phyloP scores from a whole-genome alignment of 2,888 invertebrate species.

The Pandemis cinnamomeana region DNA sequence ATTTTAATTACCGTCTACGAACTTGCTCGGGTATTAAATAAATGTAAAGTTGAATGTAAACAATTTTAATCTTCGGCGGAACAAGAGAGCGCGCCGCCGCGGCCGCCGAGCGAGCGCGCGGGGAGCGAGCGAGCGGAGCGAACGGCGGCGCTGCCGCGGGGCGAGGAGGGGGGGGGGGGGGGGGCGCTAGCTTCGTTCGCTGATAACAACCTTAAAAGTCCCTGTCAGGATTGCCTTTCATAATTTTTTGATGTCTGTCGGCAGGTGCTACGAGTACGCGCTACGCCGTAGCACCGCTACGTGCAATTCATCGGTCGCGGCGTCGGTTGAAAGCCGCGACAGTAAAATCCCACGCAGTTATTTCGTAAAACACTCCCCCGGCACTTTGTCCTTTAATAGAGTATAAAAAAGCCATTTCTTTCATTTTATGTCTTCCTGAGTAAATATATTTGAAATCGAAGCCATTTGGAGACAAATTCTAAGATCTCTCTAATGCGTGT shows the following conservation, averaged over 20 bases:
- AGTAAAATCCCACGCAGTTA: slow-evolving; percentile 33
- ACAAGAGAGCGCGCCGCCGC: background rate
- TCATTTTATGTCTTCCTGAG: slow-evolving; percentile 61
- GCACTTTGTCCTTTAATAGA: slow-evolving; percentile 43
- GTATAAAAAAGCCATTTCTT: slow-evolving; percentile 56
- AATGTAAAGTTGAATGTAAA: slow-evolving; percentile 9
- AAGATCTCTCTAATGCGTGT: background rate
- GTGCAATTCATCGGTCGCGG: background rate
- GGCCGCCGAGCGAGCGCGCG: background rate
- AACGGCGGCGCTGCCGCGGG: too few species aligned
- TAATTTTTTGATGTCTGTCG: too few species aligned
- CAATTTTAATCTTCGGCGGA: slow-evolving; percentile 11
- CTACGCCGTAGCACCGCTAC: too few species aligned
- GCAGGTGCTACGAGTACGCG: too few species aligned
- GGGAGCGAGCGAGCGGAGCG: background rate
- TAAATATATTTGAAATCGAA: slow-evolving; percentile 66
- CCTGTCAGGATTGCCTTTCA: too few species aligned
- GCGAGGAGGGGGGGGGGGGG: too few species aligned
- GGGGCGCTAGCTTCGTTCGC: too few species aligned
- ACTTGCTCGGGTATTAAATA: slow-evolving; percentile 3
- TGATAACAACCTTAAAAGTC: too few species aligned
- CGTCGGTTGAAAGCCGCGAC: slow-evolving; percentile 6
- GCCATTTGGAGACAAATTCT: slow-evolving; percentile 52
- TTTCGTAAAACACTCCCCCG: slow-evolving; percentile 37
- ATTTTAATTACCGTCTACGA: slow-evolving; percentile 5